phyloP scores from a whole-genome alignment of 2,113 vertebrate genomes.

The Heptranchias perlo region DNA sequence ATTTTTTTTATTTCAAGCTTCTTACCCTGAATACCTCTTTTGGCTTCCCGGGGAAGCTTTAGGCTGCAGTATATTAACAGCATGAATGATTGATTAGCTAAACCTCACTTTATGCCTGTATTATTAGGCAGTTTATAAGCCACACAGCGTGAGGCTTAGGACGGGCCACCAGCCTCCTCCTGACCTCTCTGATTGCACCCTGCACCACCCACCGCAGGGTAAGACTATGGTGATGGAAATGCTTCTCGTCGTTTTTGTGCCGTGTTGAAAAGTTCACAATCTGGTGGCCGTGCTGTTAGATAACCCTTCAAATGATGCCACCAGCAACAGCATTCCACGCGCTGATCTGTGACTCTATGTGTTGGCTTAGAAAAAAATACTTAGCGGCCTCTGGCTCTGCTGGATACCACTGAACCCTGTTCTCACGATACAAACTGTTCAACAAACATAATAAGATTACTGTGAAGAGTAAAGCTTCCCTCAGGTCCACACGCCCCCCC shows the following conservation, averaged over 20 bases:
- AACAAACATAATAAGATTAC: constrained; percentile 58
- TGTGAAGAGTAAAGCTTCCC: constrained; percentile 47
- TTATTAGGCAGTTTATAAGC: neutral
- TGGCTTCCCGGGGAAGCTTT: neutral
- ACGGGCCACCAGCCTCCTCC: neutral
- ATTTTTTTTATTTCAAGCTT: too few relatives aligned
- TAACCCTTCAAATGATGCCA: neutral
- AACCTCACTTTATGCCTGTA: neutral
- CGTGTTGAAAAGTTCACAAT: neutral
- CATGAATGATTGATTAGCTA: neutral
- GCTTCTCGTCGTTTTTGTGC: neutral
- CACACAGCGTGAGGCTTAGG: neutral
- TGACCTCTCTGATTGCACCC: neutral
- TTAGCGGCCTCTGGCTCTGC: neutral
- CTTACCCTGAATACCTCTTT: neutral
- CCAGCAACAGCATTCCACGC: neutral
- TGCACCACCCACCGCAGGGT: neutral
- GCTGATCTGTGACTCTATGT: neutral
- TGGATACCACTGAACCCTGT: neutral
- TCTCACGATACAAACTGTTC: constrained; percentile 50
- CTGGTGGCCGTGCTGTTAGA: neutral
- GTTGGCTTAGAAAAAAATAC: neutral
- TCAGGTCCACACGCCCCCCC: too few relatives aligned
- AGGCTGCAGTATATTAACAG: neutral
- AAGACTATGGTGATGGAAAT: neutral